Conservation (phyloP, 2,888 invertebrate genomes). For the Mesoligia furuncula region DNA sequence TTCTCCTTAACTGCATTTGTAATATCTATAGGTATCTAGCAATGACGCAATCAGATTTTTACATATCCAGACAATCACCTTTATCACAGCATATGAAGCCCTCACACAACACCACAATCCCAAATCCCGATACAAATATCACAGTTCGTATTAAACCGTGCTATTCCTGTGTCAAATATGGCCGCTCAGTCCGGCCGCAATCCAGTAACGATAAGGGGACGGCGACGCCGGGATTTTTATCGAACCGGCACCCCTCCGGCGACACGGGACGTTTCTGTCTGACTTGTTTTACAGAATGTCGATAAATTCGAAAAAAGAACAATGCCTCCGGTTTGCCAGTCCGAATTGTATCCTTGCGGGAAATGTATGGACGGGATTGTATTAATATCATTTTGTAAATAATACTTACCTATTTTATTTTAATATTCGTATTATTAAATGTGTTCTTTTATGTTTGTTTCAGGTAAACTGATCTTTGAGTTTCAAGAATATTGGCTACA, state of each 20-base stretch:
- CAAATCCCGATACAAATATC: conserved; percentile 5
- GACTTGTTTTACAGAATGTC: conserved; percentile 37
- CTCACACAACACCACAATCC: neutral
- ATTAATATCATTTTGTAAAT: neutral
- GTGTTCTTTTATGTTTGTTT: conserved; percentile 29
- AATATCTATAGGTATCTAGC: neutral
- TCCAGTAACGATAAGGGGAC: conserved; percentile 28
- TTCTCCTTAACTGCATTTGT: neutral
- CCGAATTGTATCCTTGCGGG: neutral
- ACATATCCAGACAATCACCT: neutral
- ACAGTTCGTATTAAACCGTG: neutral
- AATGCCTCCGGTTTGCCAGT: conserved; percentile 20
- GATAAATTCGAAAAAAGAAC: conserved; percentile 41
- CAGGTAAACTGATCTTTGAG: conserved; percentile 38
- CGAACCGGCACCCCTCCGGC: conserved; percentile 33
- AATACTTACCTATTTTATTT: neutral
- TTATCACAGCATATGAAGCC: neutral
- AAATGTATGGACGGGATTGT: conserved; percentile 7
- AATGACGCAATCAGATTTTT: neutral
- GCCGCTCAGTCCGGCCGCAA: neutral
- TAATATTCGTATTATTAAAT: neutral
- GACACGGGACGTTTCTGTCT: conserved; percentile 22
- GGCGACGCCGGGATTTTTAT: conserved; percentile 38
- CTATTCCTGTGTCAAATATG: conserved; percentile 31
- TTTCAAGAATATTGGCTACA: neutral